Evolutionary conservation across 53 echinoderm and acorn worm species (phyloP), one percentile per base, ranked within the genome.

Genomic region (Antedon mediterranea): DNA sequence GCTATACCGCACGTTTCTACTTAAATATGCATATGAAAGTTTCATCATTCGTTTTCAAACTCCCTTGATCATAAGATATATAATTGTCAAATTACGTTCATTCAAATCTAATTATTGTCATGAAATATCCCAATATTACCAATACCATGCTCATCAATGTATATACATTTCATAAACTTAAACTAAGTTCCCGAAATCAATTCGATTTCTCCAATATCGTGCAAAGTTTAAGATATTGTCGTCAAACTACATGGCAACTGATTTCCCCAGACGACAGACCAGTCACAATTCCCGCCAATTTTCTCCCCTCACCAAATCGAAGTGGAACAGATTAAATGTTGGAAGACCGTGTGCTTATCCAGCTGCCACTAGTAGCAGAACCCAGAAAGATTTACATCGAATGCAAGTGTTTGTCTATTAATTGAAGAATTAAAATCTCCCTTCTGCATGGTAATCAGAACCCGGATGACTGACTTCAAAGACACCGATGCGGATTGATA

Each of bases 381-480:
- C 57, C 57, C 57, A 57, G 57, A 18, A 57, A 57, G 57, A 57
- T 57, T 57, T 57, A 18, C 57, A 57, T 57, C 57, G 57, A 57
- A 57, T 8, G 23, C 9, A 57, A 57, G 57, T 57, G 57, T 57
- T 26, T 57, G 57, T 57, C 57, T 57, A 13, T 57, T 57, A 57
- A 57, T 57, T 57, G 57, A 23, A 57, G 57, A 57, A 57, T 57
- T 57, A 57, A 57, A 57, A 57, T 57, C 57, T 57, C 9, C 23
- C 57, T 57, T 57, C 57, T 57, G 57, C 57, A 57, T 57, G 57
- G 57, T 26, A 57, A 57, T 57, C 57, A 57, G 57, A 57, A 57
- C 57, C 57, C 57, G 57, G 57, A 57, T 57, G 57, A 57, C 57
- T 57, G 57, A 57, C 57, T 57, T 57, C 57, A 57, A 57, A 57